Evolutionary conservation across 92 coral and sea anemone genomes (phyloP).

Genomic region (Palythoa grandiflora): DNA sequence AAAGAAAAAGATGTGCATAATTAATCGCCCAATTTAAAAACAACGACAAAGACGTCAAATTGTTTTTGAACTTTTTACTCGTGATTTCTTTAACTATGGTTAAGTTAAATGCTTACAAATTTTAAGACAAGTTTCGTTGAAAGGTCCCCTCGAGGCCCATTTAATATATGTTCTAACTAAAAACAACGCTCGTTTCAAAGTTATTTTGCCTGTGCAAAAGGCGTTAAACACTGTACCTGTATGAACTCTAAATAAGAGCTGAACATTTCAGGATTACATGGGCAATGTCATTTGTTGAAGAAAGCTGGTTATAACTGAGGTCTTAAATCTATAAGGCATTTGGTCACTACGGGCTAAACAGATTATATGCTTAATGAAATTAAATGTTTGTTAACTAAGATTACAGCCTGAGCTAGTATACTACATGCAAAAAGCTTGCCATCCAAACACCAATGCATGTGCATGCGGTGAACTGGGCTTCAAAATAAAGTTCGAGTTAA

Average conservation of each 20-base stretch:
- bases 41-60: background rate
- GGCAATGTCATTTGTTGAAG: background rate
- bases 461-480: background rate
- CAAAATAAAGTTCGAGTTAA: background rate
- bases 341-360: background rate
- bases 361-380: background rate
- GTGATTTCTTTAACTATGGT: background rate
- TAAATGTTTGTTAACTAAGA: background rate
- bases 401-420: background rate
- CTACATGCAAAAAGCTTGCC: background rate
- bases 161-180: background rate
- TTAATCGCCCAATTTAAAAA: too few species aligned
- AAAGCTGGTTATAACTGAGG: background rate
- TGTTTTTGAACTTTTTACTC: background rate
- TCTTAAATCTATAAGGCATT: background rate
- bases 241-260: background rate
- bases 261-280: background rate
- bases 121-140: background rate
- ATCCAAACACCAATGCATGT: background rate
- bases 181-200: background rate
- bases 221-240: background rate
- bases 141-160: background rate
- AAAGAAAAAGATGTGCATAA: too few species aligned
- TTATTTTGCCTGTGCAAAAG: background rate
- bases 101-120: background rate